Evolutionary conservation across 2,797 vertebrate genomes (phyloP).

Genomic region (Gila robusta): DNA sequence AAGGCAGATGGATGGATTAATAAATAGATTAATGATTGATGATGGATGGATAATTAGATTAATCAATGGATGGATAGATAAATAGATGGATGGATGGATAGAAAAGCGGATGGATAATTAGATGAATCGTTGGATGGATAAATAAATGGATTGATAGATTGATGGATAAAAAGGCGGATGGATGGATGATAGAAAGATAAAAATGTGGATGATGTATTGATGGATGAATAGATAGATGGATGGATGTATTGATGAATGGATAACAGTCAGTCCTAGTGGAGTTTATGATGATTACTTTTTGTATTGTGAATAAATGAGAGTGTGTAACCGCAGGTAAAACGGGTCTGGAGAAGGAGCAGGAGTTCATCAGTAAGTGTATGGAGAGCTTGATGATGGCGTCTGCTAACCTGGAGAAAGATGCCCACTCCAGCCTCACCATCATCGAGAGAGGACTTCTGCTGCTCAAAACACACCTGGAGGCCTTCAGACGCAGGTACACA

Average conservation of each 20-base stretch:
- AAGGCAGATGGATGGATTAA: too few relatives aligned
- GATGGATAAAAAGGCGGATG: fast-evolving
- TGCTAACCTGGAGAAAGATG: conserved; percentile 92
- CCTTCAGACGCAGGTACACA: conserved; percentile 92
- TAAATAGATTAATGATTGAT: too few relatives aligned
- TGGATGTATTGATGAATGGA: too few relatives aligned
- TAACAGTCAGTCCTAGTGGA: not conserved
- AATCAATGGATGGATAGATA: too few relatives aligned
- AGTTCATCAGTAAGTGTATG: conserved; percentile 99
- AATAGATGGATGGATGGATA: not conserved
- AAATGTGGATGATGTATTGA: not conserved
- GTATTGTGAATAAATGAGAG: not conserved
- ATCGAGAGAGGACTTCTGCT: conserved; percentile 98
- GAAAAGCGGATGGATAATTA: fast-evolving
- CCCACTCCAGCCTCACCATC: conserved; percentile 93
- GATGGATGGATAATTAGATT: too few relatives aligned
- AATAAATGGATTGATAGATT: fast-evolving
- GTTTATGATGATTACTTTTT: not conserved
- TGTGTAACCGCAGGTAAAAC: conserved; percentile 87
- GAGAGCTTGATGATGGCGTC: conserved; percentile 98
- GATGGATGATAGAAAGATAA: not conserved
- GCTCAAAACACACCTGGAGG: conserved; percentile 98
- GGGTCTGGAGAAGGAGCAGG: conserved; percentile 97
- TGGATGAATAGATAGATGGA: not conserved
- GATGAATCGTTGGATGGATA: fast-evolving